Evolutionary conservation across 2,113 vertebrate species (phyloP).

Genomic region (Pedetes capensis): DNA sequence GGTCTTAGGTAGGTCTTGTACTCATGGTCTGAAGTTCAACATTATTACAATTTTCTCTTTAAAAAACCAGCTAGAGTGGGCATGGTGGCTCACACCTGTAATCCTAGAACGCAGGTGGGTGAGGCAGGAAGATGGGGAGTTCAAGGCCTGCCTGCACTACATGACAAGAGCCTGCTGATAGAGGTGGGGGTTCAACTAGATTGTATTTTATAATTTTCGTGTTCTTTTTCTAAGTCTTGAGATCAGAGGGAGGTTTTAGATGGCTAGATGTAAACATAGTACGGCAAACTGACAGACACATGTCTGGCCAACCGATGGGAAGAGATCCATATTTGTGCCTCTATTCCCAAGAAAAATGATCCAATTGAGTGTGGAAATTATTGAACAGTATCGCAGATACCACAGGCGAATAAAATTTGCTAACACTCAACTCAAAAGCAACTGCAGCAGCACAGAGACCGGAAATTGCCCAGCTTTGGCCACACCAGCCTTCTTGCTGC

Average conservation of each 20-base stretch:
- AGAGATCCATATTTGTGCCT: too few species aligned
- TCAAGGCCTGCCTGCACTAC: neutral
- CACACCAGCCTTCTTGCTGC: neutral
- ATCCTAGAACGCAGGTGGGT: neutral
- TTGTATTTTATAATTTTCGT: constrained; percentile 7
- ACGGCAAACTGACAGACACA: too few species aligned
- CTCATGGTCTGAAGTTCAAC: neutral
- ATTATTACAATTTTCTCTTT: neutral
- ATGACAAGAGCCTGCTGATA: neutral
- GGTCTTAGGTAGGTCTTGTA: neutral
- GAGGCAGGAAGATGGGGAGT: neutral
- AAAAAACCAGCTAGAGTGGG: neutral
- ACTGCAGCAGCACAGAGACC: too few species aligned
- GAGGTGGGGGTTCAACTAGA: neutral
- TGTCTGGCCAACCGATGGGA: too few species aligned
- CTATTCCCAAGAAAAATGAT: too few species aligned
- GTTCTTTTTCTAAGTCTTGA: neutral
- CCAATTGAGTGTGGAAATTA: too few species aligned
- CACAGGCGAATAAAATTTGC: too few species aligned
- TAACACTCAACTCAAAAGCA: too few species aligned
- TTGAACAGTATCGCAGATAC: too few species aligned
- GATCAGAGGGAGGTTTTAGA: neutral
- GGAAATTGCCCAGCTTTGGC: too few species aligned
- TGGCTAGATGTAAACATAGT: too few species aligned
- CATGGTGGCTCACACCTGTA: neutral